These are phyloP conservation scores for Malaclemys terrapin DNA, from an alignment of 2,113 vertebrate genomes.

Conservation along the genomic window DNA sequence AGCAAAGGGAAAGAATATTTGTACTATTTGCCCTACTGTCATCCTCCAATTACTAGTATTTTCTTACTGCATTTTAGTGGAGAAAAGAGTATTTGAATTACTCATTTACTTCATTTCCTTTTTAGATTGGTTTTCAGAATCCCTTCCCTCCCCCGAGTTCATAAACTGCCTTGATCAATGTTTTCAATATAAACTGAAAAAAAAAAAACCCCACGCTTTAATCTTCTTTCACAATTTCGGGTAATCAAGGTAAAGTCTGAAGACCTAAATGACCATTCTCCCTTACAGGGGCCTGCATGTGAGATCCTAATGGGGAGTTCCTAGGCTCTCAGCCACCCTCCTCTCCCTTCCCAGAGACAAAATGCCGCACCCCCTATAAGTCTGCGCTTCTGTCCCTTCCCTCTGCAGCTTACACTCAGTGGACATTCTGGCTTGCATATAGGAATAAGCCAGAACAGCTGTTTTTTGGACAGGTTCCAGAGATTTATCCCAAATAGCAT, in stretches of 20 bases:
- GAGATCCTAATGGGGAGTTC: too few species aligned
- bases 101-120: neutral
- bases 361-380: too few species aligned
- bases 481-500: too few species aligned
- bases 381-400: too few species aligned
- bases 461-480: too few species aligned
- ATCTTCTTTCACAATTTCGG: neutral
- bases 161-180: neutral
- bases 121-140: neutral
- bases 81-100: neutral
- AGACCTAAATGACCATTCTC: neutral
- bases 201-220: too few species aligned
- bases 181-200: neutral
- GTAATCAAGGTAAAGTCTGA: neutral
- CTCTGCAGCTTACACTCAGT: too few species aligned
- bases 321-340: too few species aligned
- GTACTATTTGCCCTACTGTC: neutral
- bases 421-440: too few species aligned
- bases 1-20: neutral
- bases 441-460: too few species aligned
- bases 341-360: too few species aligned
- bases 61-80: neutral
- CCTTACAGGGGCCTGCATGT: too few species aligned
- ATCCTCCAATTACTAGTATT: neutral
- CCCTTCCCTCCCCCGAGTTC: neutral